These are phyloP conservation scores for Chrysopilus asiliformis DNA, from an alignment of 2,888 invertebrate genomes.

Conservation along the genomic window DNA sequence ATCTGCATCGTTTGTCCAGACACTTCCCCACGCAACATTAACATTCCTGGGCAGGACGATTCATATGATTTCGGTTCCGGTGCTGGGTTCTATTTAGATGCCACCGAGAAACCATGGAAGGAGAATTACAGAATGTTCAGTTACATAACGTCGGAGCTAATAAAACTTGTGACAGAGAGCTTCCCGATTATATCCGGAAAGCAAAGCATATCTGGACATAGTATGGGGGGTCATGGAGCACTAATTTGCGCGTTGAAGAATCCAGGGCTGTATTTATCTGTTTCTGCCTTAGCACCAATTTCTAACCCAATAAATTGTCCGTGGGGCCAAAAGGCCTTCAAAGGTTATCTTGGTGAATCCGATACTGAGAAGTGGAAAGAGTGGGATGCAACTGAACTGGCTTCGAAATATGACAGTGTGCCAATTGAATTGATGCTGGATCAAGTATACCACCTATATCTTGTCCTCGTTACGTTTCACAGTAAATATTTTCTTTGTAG, in stretches of 20 bases:
- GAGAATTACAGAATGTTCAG: constrained; percentile 89
- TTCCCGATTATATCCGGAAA: constrained; percentile 49
- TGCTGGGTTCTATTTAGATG: constrained; percentile 93
- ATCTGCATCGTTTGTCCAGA: constrained; percentile 87
- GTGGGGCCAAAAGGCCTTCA: constrained; percentile 82
- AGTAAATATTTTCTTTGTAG: constrained; percentile 32
- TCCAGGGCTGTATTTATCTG: constrained; percentile 73
- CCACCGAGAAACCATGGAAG: constrained; percentile 81
- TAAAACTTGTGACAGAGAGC: constrained; percentile 56
- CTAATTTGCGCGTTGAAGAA: constrained; percentile 79
- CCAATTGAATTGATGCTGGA: constrained; percentile 75
- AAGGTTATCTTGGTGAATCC: constrained; percentile 61
- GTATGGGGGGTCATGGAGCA: constrained; percentile 99
- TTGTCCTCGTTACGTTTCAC: not conserved
- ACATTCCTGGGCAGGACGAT: constrained; percentile 83
- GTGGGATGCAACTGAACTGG: constrained; percentile 82
- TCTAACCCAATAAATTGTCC: constrained; percentile 71
- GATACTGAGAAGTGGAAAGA: constrained; percentile 54
- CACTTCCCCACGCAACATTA: constrained; percentile 84
- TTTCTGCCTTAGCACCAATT: constrained; percentile 93
- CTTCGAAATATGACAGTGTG: constrained; percentile 69
- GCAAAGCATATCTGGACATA: constrained; percentile 73
- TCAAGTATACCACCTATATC: constrained; percentile 17
- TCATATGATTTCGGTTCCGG: constrained; percentile 89
- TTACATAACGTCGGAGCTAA: constrained; percentile 81